A percentile compares a stretch with the other conserved stretches of the same genome.
Evolutionary conservation across 2,113 vertebrate species (phyloP).

Genomic region (Cyrtonyx montezumae): DNA sequence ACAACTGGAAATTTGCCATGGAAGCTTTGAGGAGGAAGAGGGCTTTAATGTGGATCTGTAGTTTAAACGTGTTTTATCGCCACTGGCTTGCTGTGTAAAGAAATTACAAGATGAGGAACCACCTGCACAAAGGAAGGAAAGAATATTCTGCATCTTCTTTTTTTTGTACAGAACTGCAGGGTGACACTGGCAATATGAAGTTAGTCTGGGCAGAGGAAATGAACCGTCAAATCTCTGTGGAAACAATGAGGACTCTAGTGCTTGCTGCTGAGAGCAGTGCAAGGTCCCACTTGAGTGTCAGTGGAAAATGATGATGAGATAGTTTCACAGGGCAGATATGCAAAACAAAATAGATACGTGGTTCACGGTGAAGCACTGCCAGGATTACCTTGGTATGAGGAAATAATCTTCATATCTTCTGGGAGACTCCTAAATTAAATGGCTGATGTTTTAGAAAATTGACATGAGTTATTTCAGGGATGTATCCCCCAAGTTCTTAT

Average conservation of each 20-base stretch:
- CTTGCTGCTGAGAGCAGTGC: slow-evolving; percentile 30
- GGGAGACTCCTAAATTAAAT: slow-evolving; percentile 15
- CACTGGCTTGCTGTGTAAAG: slow-evolving; percentile 19
- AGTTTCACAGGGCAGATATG: neutral
- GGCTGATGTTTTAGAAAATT: neutral
- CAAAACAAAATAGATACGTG: neutral
- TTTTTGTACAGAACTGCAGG: slow-evolving; percentile 9
- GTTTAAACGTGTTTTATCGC: neutral
- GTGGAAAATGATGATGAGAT: slow-evolving; percentile 31
- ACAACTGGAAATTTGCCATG: neutral
- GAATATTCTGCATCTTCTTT: slow-evolving; percentile 14
- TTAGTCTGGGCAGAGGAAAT: slow-evolving; percentile 57
- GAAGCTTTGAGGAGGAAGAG: neutral
- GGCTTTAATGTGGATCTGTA: neutral
- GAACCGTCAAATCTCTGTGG: slow-evolving; percentile 58
- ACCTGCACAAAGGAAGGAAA: neutral
- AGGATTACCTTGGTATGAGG: neutral
- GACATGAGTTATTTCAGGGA: neutral
- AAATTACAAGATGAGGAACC: neutral
- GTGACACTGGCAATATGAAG: slow-evolving; percentile 33
- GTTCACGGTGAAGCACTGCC: neutral
- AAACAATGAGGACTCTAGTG: slow-evolving; percentile 35
- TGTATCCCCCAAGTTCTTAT: slow-evolving; percentile 16
- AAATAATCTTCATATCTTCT: slow-evolving; percentile 3
- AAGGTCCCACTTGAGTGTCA: slow-evolving; percentile 11